Evolutionary conservation across 2,113 vertebrate species (phyloP).

Genomic region (Eira barbara): DNA sequence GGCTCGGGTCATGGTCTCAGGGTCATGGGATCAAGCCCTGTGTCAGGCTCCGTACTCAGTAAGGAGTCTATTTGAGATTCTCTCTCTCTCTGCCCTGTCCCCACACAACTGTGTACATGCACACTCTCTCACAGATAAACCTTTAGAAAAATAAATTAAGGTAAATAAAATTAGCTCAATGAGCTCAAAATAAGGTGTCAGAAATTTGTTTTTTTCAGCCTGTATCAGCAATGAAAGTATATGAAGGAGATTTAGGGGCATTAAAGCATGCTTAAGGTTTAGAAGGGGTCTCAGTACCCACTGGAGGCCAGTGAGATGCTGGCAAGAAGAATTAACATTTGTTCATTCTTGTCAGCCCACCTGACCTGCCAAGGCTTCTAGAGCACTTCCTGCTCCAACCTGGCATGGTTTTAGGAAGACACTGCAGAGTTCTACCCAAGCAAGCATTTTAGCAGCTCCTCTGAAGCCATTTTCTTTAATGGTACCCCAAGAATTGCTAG

Average conservation of each 20-base stretch:
- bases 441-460: not conserved
- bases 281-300: not conserved
- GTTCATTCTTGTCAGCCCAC: not conserved
- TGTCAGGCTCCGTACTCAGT: not conserved
- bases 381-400: not conserved
- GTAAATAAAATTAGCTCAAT: not conserved
- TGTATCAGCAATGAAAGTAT: not conserved
- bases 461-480: not conserved
- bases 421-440: not conserved
- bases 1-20: not conserved
- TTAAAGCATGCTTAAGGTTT: not conserved
- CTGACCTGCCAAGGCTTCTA: not conserved
- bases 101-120: not conserved
- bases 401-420: not conserved
- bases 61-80: not conserved
- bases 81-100: not conserved
- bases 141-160: not conserved
- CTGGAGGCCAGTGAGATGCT: not conserved
- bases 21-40: not conserved
- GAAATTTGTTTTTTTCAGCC: not conserved
- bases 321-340: not conserved
- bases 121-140: not conserved
- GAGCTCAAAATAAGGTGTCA: not conserved
- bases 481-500: not conserved
- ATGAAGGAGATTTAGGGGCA: not conserved